These are phyloP conservation scores for Ceryle rudis DNA, from an alignment of 2,797 vertebrate species.

Conservation along the genomic window DNA sequence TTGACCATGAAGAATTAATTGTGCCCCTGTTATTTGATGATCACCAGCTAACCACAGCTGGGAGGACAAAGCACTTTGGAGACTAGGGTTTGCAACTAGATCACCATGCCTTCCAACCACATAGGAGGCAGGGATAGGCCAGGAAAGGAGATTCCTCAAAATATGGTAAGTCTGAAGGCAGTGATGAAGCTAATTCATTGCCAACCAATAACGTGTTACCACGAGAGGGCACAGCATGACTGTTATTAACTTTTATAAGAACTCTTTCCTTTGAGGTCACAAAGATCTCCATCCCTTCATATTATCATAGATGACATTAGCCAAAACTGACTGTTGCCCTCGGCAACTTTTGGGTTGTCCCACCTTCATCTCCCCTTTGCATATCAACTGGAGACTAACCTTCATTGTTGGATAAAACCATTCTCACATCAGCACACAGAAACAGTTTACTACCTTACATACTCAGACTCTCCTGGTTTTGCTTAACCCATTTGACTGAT, in stretches of 20 bases:
- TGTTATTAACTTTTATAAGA: not conserved
- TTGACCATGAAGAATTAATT: not conserved
- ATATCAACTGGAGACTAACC: not conserved
- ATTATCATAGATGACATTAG: not conserved
- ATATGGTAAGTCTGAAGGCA: not conserved
- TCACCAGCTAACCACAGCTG: not conserved
- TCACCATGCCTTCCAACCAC: not conserved
- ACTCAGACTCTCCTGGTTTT: not conserved
- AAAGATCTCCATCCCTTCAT: not conserved
- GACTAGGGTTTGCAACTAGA: not conserved
- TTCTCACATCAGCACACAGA: not conserved
- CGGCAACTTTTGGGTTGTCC: not conserved
- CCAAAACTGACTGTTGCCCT: not conserved
- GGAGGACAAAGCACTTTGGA: not conserved
- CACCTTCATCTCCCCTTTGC: not conserved
- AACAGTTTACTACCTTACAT: not conserved
- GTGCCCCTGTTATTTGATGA: not conserved
- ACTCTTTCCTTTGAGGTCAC: fast-evolving
- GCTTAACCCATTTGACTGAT: not conserved
- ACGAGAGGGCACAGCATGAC: not conserved
- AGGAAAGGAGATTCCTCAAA: not conserved
- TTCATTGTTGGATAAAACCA: not conserved
- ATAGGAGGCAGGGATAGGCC: not conserved
- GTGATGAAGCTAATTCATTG: fast-evolving
- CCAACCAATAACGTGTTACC: not conserved